phyloP scores from a whole-genome alignment of 2,888 invertebrate genomes.

The Hymenopus coronatus region DNA sequence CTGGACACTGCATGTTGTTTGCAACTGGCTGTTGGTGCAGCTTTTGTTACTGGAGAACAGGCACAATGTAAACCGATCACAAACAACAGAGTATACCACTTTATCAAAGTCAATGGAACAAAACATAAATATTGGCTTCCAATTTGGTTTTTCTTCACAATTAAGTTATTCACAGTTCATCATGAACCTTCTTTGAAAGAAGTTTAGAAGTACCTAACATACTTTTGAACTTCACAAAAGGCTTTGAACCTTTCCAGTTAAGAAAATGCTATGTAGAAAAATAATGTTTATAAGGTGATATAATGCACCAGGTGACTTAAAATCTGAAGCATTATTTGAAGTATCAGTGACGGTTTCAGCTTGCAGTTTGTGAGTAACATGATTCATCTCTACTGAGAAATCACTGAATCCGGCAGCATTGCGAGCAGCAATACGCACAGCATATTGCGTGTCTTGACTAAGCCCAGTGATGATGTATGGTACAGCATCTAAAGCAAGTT shows the following conservation, averaged over 20 bases:
- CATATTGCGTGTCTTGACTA: slow-evolving; percentile 52
- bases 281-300: not conserved
- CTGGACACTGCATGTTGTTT: not conserved
- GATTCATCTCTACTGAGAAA: slow-evolving; percentile 29
- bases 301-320: not conserved
- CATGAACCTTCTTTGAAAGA: not conserved
- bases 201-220: not conserved
- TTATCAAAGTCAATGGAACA: not conserved
- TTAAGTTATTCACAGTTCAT: not conserved
- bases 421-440: slow-evolving; percentile 54
- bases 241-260: not conserved
- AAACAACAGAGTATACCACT: not conserved
- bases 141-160: not conserved
- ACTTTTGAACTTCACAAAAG: slow-evolving; percentile 9
- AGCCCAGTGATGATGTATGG: slow-evolving; percentile 50
- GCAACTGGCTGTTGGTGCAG: not conserved
- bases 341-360: slow-evolving; percentile 12
- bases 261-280: not conserved
- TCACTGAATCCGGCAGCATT: slow-evolving; percentile 56
- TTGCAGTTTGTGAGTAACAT: slow-evolving; percentile 33
- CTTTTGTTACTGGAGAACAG: not conserved
- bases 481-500: slow-evolving; percentile 46
- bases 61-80: slow-evolving; percentile 2
- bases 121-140: not conserved
- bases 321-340: not conserved